These are phyloP conservation scores for Xenentodon cancila DNA, from an alignment of 2,797 vertebrate genomes.

Conservation along the genomic window DNA sequence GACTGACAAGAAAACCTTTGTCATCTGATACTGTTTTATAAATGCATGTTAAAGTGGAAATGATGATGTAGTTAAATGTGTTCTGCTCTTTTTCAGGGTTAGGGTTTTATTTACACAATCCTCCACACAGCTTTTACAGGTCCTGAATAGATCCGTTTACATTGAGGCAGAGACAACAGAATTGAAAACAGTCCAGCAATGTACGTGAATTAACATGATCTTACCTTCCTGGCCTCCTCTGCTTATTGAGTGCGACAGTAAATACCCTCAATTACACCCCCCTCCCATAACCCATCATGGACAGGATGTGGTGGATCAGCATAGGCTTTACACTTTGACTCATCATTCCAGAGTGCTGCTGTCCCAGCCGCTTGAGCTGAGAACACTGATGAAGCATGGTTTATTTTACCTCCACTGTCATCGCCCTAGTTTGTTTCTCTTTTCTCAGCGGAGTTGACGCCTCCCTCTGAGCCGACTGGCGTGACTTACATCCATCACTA, in stretches of 20 bases:
- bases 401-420: constrained; percentile 71
- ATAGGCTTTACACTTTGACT: constrained; percentile 43
- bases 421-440: constrained; percentile 70
- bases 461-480: constrained; percentile 35
- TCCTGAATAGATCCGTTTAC: constrained; percentile 1
- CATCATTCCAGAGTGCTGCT: constrained; percentile 34
- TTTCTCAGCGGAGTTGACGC: constrained; percentile 45
- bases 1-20: constrained; percentile 5
- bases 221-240: constrained; percentile 26
- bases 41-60: constrained; percentile 36
- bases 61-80: constrained; percentile 10
- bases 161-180: neutral
- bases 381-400: constrained; percentile 50
- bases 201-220: constrained; percentile 33
- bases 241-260: constrained; percentile 66
- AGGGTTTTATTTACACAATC: constrained; percentile 45
- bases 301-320: constrained; percentile 62
- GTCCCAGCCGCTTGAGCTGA: constrained; percentile 41
- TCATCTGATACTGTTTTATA: constrained; percentile 40
- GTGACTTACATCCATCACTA: constrained; percentile 52
- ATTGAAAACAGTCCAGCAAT: constrained; percentile 25
- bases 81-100: constrained; percentile 9
- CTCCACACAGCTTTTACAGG: constrained; percentile 13
- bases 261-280: constrained; percentile 62
- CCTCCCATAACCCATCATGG: constrained; percentile 30